Percentiles rank a stretch among this genome's conserved stretches.
phyloP scores from a whole-genome alignment of 2,797 vertebrate species.

The Dryobates pubescens region DNA sequence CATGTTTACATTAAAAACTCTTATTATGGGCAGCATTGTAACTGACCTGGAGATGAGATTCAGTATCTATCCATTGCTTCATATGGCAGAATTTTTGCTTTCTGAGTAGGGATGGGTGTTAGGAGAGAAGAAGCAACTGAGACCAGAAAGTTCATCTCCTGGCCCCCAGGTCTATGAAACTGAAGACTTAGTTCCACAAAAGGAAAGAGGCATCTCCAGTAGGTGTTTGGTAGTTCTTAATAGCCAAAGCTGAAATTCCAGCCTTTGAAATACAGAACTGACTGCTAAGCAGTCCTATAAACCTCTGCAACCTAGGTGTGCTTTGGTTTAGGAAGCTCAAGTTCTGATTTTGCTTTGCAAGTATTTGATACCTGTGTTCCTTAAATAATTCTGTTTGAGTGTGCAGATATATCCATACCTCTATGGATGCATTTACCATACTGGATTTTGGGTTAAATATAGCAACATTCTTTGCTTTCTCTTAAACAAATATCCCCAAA shows the following conservation, averaged over 20 bases:
- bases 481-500: neutral
- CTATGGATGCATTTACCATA: too few species aligned
- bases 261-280: neutral
- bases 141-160: neutral
- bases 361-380: neutral
- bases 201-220: neutral
- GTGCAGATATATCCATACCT: neutral
- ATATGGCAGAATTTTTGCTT: neutral
- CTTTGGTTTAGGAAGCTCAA: neutral
- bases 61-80: neutral
- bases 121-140: neutral
- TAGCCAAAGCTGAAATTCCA: neutral
- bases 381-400: neutral
- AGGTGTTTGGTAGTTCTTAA: neutral
- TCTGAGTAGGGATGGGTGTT: neutral
- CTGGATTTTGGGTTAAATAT: neutral
- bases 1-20: neutral
- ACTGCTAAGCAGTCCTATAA: neutral
- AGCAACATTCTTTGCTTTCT: neutral
- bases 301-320: neutral
- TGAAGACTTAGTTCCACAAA: neutral
- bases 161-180: neutral
- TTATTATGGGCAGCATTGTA: neutral
- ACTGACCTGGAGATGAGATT: neutral
- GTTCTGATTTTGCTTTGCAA: neutral